Evolutionary conservation across 2,888 invertebrate species (phyloP), one percentile per base, ranked within the genome.

Genomic region (Eugnorisma glareosa): DNA sequence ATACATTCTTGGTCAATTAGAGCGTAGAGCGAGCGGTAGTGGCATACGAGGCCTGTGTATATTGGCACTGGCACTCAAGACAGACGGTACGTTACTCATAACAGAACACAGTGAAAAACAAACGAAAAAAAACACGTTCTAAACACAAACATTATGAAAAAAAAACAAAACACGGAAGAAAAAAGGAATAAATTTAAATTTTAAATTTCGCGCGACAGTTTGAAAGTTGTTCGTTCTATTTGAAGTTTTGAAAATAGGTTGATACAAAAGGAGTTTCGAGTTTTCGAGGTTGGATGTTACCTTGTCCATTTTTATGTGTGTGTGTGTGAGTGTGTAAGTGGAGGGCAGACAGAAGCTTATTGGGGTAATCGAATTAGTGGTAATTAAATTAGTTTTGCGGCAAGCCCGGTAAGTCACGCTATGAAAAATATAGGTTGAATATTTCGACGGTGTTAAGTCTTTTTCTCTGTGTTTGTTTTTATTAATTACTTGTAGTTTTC

Each of bases 1-100:
- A 94, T 94, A 95, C 96, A 94, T 94, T 94, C 96, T 94, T 93
- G 93, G 92, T 91, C 94, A 95, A 95, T 92, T 95, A 94, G 96
- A 96, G 95, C 96, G 95, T 94, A 91, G 93, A 93, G 85, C 91
- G 92, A 93, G 85, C 91, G 90, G 90, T 85, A 90, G 91, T 91
- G 90, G 90, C 92, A 91, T 92, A 93, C 92, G 85, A 84, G 86
- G 86, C 84, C 83, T 83, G 81, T 92, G 90, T 93, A 94, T 91
- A 94, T 90, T 92, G 83, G 89, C 84, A 91, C 93, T 91, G 89
- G 92, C 95, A 92, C 91, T 93, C 94, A 93, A 93, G 92, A 93
- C 89, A 92, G 93, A 87, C 94, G 94, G 94, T 93, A 94, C 88
- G 87, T 93, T 92, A 91, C 91, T 90, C 90, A 92, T 88, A 89